Conservation (phyloP, 2,888 invertebrate species). For the Eumacrocentrus americanus region DNA sequence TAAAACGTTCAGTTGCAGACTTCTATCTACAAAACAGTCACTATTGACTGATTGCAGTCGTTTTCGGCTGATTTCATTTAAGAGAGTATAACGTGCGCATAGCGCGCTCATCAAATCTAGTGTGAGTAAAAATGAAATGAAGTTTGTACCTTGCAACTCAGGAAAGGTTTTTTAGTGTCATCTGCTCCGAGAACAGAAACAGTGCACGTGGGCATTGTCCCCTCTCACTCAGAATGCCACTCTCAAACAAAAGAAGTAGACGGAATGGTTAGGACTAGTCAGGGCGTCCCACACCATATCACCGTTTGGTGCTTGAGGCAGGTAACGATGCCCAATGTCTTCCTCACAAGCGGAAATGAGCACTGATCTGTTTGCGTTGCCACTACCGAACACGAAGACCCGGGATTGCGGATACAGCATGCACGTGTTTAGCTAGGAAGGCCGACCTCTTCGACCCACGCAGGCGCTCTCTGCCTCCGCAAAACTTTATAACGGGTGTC, state of each 20-base stretch:
- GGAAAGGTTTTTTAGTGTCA: too few relatives aligned
- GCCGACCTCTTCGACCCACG: constrained; percentile 48
- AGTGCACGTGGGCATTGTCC: too few relatives aligned
- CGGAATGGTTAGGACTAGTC: constrained; percentile 9
- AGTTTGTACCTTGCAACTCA: too few relatives aligned
- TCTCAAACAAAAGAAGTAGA: not conserved
- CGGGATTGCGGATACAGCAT: constrained; percentile 18
- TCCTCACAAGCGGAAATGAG: constrained; percentile 37
- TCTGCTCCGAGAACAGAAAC: too few relatives aligned
- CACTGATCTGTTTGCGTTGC: constrained; percentile 41
- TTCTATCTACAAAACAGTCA: too few relatives aligned
- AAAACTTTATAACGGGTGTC: constrained; percentile 26
- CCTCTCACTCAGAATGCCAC: not conserved
- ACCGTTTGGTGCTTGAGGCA: constrained; percentile 15
- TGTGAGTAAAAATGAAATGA: too few relatives aligned
- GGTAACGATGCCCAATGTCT: constrained; percentile 10
- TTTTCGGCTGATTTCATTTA: too few relatives aligned
- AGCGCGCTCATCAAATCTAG: too few relatives aligned
- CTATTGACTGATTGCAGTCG: too few relatives aligned
- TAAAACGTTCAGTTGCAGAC: too few relatives aligned
- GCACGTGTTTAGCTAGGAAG: constrained; percentile 38
- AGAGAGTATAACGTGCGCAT: too few relatives aligned
- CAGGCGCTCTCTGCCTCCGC: constrained; percentile 41
- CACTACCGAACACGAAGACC: constrained; percentile 18
- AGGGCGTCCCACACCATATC: not conserved